phyloP scores from a whole-genome alignment of 2,113 vertebrate genomes.

The Serilophus lunatus region DNA sequence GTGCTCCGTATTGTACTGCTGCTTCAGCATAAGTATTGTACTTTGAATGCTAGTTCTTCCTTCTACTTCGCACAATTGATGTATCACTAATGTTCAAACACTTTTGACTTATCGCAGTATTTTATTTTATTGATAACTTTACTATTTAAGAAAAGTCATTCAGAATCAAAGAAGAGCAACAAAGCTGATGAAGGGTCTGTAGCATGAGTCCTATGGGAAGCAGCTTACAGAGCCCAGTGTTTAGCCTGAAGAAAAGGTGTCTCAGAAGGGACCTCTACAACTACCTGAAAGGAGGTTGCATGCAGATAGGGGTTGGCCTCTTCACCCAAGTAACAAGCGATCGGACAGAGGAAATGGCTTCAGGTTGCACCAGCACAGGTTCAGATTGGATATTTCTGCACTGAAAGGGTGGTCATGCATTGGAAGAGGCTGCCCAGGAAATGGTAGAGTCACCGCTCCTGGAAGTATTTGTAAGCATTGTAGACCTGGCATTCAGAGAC shows the following conservation, averaged over 20 bases:
- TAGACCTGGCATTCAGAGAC: neutral
- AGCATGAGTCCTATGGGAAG: neutral
- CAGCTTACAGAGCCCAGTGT: neutral
- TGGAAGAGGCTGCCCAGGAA: neutral
- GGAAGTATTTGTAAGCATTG: fast-evolving
- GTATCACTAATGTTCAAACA: neutral
- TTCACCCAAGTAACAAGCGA: neutral
- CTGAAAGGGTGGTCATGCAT: neutral
- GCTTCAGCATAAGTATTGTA: neutral
- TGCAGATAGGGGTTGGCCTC: fast-evolving
- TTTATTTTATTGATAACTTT: neutral
- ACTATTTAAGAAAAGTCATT: neutral
- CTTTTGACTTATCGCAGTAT: neutral
- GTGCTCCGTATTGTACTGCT: neutral
- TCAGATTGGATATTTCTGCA: neutral
- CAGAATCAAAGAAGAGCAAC: neutral
- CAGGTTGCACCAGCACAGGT: neutral
- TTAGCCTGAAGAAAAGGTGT: neutral
- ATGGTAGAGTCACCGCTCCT: neutral
- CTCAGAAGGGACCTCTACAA: neutral
- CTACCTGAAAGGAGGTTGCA: fast-evolving
- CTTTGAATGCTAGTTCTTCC: neutral
- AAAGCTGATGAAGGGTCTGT: neutral
- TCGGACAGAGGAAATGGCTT: fast-evolving
- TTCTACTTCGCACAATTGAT: neutral